Evolutionary conservation across 2,113 vertebrate species (phyloP).

Genomic region (Okapia johnstoni): DNA sequence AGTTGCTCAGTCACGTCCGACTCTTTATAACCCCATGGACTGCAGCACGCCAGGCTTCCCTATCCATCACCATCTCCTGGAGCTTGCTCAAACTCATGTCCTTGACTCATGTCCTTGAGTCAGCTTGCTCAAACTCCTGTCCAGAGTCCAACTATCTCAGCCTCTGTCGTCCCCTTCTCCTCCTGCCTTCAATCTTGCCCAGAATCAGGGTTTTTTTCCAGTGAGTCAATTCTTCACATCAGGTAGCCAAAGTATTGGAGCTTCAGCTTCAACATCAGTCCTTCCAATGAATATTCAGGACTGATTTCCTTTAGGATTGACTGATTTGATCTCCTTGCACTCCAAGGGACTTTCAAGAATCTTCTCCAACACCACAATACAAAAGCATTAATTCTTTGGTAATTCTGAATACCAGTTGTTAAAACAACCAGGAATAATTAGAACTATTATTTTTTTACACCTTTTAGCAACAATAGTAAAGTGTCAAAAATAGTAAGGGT

Average conservation of each 20-base stretch:
- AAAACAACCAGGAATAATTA: neutral
- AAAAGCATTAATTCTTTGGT: slow-evolving; percentile 70
- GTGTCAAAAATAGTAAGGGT: neutral
- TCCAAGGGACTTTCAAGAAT: neutral
- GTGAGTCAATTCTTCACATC: neutral
- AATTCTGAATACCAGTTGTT: slow-evolving; percentile 88
- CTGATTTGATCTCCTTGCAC: neutral
- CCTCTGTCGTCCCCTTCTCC: neutral
- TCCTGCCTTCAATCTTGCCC: neutral
- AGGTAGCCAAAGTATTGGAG: neutral
- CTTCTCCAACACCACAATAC: neutral
- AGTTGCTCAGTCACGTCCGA: neutral
- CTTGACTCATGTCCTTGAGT: neutral
- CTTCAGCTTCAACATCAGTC: neutral
- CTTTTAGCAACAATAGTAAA: neutral
- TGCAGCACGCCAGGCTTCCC: neutral
- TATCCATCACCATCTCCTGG: neutral
- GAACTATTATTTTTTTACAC: neutral
- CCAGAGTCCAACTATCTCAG: neutral
- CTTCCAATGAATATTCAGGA: neutral
- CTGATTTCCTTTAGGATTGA: neutral
- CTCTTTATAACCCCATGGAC: neutral
- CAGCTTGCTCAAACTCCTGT: no score
- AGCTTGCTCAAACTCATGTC: neutral
- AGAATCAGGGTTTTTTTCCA: neutral